These are phyloP conservation scores for Lepidurus couesii DNA, from an alignment of 1,140 invertebrate species.

Conservation along the genomic window DNA sequence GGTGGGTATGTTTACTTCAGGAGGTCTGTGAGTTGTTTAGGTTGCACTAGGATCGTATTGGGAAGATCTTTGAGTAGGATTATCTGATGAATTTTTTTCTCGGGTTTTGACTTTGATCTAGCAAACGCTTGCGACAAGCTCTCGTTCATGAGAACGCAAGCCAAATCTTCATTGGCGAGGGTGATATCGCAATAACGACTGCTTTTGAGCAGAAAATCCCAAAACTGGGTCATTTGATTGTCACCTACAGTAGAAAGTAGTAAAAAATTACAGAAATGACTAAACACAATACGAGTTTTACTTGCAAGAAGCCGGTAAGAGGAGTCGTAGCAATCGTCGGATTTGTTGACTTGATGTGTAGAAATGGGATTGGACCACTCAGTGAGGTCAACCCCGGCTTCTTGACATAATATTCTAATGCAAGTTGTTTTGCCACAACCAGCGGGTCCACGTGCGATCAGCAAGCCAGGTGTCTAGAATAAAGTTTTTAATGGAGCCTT, in stretches of 20 bases:
- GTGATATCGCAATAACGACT: conserved; percentile 10
- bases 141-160: not conserved
- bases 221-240: conserved; percentile 15
- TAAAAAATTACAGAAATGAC: not conserved
- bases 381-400: not conserved
- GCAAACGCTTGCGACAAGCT: not conserved
- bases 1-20: not conserved
- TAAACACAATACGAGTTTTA: not conserved
- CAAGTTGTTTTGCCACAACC: not conserved
- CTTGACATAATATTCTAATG: not conserved
- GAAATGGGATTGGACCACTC: conserved; percentile 14
- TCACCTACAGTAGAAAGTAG: not conserved
- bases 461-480: not conserved
- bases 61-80: conserved; percentile 5
- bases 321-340: not conserved
- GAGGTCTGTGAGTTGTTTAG: not conserved
- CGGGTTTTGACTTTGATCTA: not conserved
- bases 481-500: not conserved
- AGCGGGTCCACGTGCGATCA: not conserved
- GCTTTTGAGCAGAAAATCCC: conserved; percentile 14
- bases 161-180: not conserved
- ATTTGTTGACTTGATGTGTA: not conserved
- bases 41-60: not conserved
- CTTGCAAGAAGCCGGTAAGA: not conserved
- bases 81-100: not conserved